Conservation (phyloP, 2,797 vertebrate species). For the Poeciliopsis gracilis region DNA sequence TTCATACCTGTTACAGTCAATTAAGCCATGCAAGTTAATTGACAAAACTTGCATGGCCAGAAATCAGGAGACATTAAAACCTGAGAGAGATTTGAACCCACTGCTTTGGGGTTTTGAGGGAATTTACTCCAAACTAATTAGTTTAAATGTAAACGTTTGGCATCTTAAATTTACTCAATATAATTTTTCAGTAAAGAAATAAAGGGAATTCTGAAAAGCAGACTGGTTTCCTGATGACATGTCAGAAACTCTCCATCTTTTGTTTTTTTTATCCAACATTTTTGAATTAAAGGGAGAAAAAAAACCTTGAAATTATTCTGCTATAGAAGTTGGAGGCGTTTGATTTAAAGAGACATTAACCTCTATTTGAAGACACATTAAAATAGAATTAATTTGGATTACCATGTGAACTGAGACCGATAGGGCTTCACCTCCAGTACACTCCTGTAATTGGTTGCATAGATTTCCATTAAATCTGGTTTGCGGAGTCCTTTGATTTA, state of each 20-base stretch:
- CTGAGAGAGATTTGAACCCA: background rate
- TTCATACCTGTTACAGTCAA: background rate
- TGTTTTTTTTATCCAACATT: background rate
- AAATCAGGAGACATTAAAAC: background rate
- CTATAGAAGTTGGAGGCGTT: background rate
- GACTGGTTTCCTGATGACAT: background rate
- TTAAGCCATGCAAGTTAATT: background rate
- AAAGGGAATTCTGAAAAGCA: background rate
- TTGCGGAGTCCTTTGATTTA: background rate
- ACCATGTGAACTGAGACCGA: background rate
- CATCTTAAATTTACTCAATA: too few relatives aligned
- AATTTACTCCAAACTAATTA: background rate
- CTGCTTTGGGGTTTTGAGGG: background rate
- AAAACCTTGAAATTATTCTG: background rate
- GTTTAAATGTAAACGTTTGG: too few relatives aligned
- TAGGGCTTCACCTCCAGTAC: background rate
- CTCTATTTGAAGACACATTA: background rate
- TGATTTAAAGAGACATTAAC: constrained; percentile 1
- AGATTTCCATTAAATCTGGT: constrained; percentile 6
- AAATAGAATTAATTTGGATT: background rate
- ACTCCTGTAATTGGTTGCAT: background rate
- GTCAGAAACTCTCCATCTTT: background rate
- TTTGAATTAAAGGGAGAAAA: background rate
- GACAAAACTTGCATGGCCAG: background rate
- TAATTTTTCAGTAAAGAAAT: too few relatives aligned